Base-by-base conservation (phyloP, 2,888 invertebrate genomes). In the Helobdella robusta region DNA sequence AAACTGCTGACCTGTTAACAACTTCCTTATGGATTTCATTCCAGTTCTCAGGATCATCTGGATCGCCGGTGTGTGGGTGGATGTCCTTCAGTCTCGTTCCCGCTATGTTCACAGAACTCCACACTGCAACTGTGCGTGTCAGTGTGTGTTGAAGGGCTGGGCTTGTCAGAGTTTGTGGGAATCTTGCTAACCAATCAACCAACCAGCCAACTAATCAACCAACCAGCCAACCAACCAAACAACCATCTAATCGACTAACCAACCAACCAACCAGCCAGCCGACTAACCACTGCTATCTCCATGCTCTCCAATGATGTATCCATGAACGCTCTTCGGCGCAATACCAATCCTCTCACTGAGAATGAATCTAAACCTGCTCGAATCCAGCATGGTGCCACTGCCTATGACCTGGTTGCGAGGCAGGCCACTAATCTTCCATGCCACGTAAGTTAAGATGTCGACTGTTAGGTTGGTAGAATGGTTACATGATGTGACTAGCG, bases 251-350 rank as follows among this genome's bases (percentile, higher is more conserved):
- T n/a, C n/a, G n/a, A n/a, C n/a, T n/a, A n/a, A n/a, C n/a, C n/a
- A n/a, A n/a, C n/a, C n/a, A n/a, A n/a, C n/a, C n/a, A n/a, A n/a
- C n/a, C n/a, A n/a, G n/a, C n/a, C n/a, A n/a, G n/a, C n/a, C n/a
- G 32, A 63, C 80, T 77, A 74, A 87, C 87, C 89, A 71, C 89
- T 89, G 65, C 87, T 86, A 74, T 93, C 93, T 0, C 93, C 93
- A 74, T 93, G 93, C 76, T 93, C 93, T 35, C 93, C 93, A 75
- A 93, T 90, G 74, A 93, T 89, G 85, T 89, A 93, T 0, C 89
- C 92, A 76, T 93, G 91, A 75, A 88, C 88, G 70, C 88, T 89
- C 18, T 87, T 85, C 4, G 91, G 85, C 0, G 91, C 88, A 48
- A 92, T 85, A 67, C 85, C 85, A 63, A 93, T 82, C 73, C 84